Percentiles rank a stretch among this genome's conserved stretches.
phyloP scores from a whole-genome alignment of 2,797 vertebrate species.

The Myripristis jacobus region DNA sequence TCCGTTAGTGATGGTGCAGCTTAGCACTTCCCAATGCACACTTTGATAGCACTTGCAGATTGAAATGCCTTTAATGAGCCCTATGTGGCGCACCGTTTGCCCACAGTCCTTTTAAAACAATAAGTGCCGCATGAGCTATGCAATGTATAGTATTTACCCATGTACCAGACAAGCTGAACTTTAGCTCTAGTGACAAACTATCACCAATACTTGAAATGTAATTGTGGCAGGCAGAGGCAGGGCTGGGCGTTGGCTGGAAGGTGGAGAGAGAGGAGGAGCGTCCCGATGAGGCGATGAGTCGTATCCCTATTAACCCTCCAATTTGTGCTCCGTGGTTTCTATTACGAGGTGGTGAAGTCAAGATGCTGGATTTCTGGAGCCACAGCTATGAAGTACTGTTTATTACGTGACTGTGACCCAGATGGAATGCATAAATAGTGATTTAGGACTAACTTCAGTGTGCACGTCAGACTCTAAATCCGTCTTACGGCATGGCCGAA shows the following conservation, averaged over 20 bases:
- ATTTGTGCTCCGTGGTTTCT: not conserved
- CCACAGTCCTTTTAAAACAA: conserved; percentile 79
- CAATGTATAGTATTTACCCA: conserved; percentile 92
- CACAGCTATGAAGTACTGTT: too few relatives aligned
- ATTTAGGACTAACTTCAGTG: conserved; percentile 32
- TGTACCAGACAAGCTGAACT: conserved; percentile 85
- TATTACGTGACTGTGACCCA: conserved; percentile 49
- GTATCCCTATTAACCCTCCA: not conserved
- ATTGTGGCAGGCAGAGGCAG: conserved; percentile 16
- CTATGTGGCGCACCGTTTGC: conserved; percentile 78
- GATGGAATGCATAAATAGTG: conserved; percentile 33
- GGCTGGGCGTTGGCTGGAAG: not conserved
- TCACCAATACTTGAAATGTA: conserved; percentile 96
- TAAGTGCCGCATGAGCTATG: conserved; percentile 96
- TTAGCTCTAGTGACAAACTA: conserved; percentile 85
- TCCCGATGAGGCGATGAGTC: not conserved
- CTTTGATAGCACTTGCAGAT: conserved; percentile 91
- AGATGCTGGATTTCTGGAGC: too few relatives aligned
- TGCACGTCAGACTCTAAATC: not conserved
- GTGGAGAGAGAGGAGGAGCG: not conserved
- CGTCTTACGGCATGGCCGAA: conserved; percentile 21
- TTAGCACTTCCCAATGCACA: conserved; percentile 86
- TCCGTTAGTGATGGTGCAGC: conserved; percentile 74
- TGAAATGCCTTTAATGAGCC: conserved; percentile 89
- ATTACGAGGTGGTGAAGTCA: not conserved